These are phyloP conservation scores for Troides helena DNA, from an alignment of 2,888 invertebrate species.

Conservation along the genomic window DNA sequence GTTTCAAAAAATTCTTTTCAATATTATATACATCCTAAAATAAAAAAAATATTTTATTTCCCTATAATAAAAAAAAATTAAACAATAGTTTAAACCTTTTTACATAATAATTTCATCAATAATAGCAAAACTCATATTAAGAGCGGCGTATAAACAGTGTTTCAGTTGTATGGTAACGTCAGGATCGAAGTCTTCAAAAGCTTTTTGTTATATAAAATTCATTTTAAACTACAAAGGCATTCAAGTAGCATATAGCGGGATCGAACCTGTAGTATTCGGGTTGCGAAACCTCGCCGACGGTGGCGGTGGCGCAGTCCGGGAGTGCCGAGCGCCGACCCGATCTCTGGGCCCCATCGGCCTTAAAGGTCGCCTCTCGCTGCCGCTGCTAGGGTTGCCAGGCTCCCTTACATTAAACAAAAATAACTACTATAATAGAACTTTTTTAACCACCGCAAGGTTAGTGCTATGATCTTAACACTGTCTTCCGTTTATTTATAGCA, in stretches of 20 bases:
- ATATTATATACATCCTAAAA: too few relatives aligned
- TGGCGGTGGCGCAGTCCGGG: conserved; percentile 30
- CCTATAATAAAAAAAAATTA: too few relatives aligned
- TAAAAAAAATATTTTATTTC: too few relatives aligned
- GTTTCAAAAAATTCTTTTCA: too few relatives aligned
- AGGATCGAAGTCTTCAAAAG: too few relatives aligned
- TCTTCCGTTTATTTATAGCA: too few relatives aligned
- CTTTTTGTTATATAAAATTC: background rate
- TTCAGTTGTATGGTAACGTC: too few relatives aligned
- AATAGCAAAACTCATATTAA: too few relatives aligned
- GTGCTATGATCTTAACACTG: too few relatives aligned
- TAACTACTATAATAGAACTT: background rate
- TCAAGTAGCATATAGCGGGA: conserved; percentile 22
- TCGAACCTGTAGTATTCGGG: conserved; percentile 21
- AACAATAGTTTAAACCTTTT: too few relatives aligned
- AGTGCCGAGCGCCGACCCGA: conserved; percentile 32
- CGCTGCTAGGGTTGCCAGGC: conserved; percentile 17
- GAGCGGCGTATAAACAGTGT: too few relatives aligned
- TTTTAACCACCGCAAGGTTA: background rate
- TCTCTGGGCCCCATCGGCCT: conserved; percentile 36
- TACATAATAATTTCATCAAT: too few relatives aligned
- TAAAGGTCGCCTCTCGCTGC: conserved; percentile 40
- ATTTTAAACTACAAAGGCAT: background rate
- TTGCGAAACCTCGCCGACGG: conserved; percentile 23
- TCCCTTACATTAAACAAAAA: background rate